phyloP scores from a whole-genome alignment of 1,140 invertebrate species.

The Rhopalosiphum padi region DNA sequence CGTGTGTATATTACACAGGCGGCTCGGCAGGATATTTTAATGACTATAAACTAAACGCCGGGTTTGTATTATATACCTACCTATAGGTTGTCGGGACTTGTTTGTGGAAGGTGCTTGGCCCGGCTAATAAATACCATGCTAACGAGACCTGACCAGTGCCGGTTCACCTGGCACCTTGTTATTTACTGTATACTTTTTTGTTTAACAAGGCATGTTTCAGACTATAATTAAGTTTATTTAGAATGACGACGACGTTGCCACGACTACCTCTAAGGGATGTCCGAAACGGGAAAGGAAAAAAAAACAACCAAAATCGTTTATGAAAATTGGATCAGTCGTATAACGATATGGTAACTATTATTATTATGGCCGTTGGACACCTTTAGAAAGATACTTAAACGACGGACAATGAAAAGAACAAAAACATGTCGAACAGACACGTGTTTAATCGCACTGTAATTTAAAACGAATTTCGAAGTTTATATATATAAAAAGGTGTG shows the following conservation, averaged over 20 bases:
- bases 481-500: not conserved
- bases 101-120: constrained; percentile 55
- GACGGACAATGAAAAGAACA: not conserved
- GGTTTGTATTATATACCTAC: constrained; percentile 6
- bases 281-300: not conserved
- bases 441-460: not conserved
- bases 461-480: constrained; percentile 20
- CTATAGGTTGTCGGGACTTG: constrained; percentile 50
- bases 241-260: constrained; percentile 22
- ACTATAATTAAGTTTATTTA: constrained; percentile 55
- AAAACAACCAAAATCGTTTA: constrained; percentile 27
- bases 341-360: not conserved
- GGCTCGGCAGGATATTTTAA: constrained; percentile 51
- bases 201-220: constrained; percentile 44
- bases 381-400: constrained; percentile 14
- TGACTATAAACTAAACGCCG: constrained; percentile 55
- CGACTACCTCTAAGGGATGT: not conserved
- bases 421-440: not conserved
- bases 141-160: constrained; percentile 57
- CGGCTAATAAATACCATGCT: constrained; percentile 57
- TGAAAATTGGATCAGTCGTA: not conserved
- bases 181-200: constrained; percentile 50
- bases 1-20: constrained; percentile 25
- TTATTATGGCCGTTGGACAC: not conserved
- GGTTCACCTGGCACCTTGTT: constrained; percentile 58